phyloP scores from a whole-genome alignment of 2,888 invertebrate species.

The Limnephilus rhombicus region DNA sequence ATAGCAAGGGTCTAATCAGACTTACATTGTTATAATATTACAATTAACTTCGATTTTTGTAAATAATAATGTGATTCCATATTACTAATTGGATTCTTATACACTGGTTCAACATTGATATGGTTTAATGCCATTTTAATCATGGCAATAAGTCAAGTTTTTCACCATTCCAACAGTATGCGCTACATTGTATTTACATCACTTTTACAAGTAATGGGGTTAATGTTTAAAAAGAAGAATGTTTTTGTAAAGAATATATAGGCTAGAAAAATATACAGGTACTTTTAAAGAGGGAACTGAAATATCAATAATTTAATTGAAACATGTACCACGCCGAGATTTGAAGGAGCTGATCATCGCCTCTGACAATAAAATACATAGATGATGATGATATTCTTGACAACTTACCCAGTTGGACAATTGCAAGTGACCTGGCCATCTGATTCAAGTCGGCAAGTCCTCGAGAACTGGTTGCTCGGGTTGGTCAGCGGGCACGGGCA shows the following conservation, averaged over 20 bases:
- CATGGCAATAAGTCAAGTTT: too few species aligned
- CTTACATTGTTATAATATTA: too few species aligned
- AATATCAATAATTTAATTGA: background rate
- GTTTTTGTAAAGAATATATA: background rate
- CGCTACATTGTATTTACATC: too few species aligned
- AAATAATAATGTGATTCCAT: background rate
- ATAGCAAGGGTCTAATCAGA: background rate
- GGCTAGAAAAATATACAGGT: too few species aligned
- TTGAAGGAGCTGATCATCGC: background rate
- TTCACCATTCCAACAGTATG: too few species aligned
- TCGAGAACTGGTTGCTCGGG: constrained; percentile 89
- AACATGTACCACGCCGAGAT: background rate
- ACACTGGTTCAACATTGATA: too few species aligned
- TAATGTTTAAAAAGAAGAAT: background rate
- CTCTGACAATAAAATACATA: background rate
- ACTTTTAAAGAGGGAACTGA: background rate
- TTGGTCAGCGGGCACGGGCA: constrained; percentile 92
- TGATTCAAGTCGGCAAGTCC: constrained; percentile 85
- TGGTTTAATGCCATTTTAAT: too few species aligned
- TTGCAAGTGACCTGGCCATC: constrained; percentile 88
- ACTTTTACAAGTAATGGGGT: too few species aligned
- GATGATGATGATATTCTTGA: background rate
- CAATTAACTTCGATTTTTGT: background rate
- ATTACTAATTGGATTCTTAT: too few species aligned
- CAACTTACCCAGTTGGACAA: constrained; percentile 87